These are phyloP conservation scores for Bucco capensis DNA, from an alignment of 2,113 vertebrate species.

Conservation along the genomic window DNA sequence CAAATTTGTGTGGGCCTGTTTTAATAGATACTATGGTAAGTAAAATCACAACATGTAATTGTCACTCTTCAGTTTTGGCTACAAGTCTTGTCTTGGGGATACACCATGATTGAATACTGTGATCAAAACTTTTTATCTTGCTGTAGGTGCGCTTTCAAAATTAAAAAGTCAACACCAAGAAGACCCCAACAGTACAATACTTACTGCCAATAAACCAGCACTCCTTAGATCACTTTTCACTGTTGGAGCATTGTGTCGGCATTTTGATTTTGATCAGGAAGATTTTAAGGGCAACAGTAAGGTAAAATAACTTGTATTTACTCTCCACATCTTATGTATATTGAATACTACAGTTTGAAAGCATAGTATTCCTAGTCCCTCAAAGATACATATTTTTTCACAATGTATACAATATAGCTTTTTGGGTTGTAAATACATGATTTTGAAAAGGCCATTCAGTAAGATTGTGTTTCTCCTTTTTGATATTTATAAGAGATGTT, in stretches of 20 bases:
- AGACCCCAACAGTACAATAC: constrained; percentile 88
- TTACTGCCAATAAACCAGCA: constrained; percentile 91
- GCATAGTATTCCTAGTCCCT: background rate
- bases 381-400: background rate
- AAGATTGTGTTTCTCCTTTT: background rate
- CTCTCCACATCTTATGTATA: background rate
- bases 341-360: background rate
- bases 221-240: constrained; percentile 96
- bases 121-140: constrained; percentile 21
- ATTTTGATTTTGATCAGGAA: constrained; percentile 97
- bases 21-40: constrained; percentile 97
- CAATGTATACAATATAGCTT: background rate
- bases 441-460: background rate
- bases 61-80: background rate
- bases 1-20: constrained; percentile 98
- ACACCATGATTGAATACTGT: background rate
- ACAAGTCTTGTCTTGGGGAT: background rate
- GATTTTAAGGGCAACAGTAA: constrained; percentile 97
- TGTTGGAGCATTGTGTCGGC: constrained; percentile 91
- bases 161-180: constrained; percentile 95
- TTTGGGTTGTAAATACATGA: background rate
- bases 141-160: constrained; percentile 91
- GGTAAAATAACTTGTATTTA: constrained; percentile 73
- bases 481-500: background rate
- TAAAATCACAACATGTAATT: background rate